These are phyloP conservation scores for Cataglyphis livida DNA, from an alignment of 2,888 invertebrate genomes.

Conservation along the genomic window DNA sequence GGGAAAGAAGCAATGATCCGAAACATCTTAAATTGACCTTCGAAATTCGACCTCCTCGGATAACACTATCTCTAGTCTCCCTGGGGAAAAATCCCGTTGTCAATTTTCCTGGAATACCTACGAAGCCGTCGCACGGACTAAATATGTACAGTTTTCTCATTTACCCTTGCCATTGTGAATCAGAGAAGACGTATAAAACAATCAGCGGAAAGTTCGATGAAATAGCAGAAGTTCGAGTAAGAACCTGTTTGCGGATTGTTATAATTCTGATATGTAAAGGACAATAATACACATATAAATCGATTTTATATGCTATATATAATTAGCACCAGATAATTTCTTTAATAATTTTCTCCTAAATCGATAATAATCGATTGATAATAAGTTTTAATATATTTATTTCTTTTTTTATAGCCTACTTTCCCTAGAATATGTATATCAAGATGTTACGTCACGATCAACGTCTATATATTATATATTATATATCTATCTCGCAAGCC, in stretches of 20 bases:
- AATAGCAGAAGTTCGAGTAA: constrained; percentile 17
- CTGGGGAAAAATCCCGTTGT: constrained; percentile 52
- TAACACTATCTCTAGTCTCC: constrained; percentile 59
- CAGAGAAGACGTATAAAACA: constrained; percentile 58
- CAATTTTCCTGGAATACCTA: constrained; percentile 65
- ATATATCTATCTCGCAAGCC: not conserved
- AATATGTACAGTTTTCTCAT: constrained; percentile 56
- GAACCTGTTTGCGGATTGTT: not conserved
- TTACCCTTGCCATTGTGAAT: constrained; percentile 58
- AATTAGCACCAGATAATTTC: not conserved
- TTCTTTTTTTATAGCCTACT: not conserved
- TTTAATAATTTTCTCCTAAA: not conserved
- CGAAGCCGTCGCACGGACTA: constrained; percentile 74
- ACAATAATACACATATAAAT: not conserved
- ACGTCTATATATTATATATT: not conserved
- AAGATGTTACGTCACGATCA: not conserved
- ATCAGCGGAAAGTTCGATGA: constrained; percentile 14
- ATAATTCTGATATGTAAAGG: not conserved
- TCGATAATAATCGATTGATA: not conserved
- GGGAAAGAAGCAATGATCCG: constrained; percentile 39
- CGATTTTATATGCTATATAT: not conserved
- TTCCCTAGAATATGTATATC: constrained; percentile 2
- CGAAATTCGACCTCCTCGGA: constrained; percentile 52
- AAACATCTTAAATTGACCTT: constrained; percentile 56
- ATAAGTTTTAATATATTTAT: not conserved